phyloP scores from a whole-genome alignment of 2,797 vertebrate genomes.

The Pangasius macronema region DNA sequence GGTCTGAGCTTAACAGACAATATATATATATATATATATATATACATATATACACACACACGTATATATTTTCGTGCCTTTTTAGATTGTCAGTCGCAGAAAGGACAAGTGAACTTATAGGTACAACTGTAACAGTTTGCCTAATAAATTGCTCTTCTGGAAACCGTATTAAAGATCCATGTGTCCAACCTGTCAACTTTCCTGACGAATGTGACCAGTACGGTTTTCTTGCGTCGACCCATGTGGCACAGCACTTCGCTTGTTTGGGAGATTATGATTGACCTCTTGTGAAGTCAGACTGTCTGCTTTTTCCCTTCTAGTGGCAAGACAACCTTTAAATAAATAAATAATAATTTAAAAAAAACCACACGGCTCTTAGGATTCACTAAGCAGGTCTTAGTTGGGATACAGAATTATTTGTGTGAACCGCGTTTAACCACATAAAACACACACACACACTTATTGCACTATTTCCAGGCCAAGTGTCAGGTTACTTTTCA shows the following conservation, averaged over 20 bases:
- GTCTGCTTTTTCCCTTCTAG: slow-evolving; percentile 21
- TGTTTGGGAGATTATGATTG: slow-evolving; percentile 13
- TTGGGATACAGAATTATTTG: slow-evolving; percentile 27
- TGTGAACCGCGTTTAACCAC: slow-evolving; percentile 40
- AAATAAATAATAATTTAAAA: not conserved
- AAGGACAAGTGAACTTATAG: not conserved
- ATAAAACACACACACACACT: not conserved
- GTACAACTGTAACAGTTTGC: not conserved
- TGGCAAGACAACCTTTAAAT: not conserved
- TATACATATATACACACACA: too few relatives aligned
- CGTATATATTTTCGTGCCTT: too few relatives aligned
- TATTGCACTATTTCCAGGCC: slow-evolving; percentile 20
- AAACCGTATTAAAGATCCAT: not conserved
- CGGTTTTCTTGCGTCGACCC: not conserved
- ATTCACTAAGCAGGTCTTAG: slow-evolving; percentile 39
- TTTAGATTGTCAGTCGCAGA: not conserved
- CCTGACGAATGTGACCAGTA: not conserved
- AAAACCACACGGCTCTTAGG: slow-evolving; percentile 34
- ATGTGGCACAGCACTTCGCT: not conserved
- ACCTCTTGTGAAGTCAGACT: slow-evolving; percentile 20
- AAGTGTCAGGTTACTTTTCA: slow-evolving; percentile 44
- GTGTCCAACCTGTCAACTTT: not conserved
- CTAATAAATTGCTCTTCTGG: too few relatives aligned
- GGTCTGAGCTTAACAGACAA: not conserved
- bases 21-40: too few relatives aligned